phyloP scores from a whole-genome alignment of 2,797 vertebrate species.

The Eupleurogrammus muticus region DNA sequence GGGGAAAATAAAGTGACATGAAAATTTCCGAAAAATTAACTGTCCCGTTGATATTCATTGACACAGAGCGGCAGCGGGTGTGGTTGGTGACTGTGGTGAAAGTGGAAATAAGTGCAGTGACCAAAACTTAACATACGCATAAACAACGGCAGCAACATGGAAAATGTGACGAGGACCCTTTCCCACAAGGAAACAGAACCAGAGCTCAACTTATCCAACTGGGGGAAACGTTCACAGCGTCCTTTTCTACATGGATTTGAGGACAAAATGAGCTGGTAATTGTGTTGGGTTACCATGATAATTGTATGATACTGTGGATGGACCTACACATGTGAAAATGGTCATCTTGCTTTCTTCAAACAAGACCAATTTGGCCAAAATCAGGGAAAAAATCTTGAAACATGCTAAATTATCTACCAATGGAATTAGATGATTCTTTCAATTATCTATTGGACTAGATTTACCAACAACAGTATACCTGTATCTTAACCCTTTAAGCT shows the following conservation, averaged over 20 bases:
- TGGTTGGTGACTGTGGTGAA: constrained; percentile 5
- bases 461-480: too few relatives aligned
- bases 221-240: constrained; percentile 1
- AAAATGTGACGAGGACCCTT: constrained; percentile 21
- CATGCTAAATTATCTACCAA: too few relatives aligned
- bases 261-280: background rate
- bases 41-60: background rate
- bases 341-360: too few relatives aligned
- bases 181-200: constrained; percentile 11
- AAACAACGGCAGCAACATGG: constrained; percentile 15
- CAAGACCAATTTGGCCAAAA: too few relatives aligned
- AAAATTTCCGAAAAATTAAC: background rate
- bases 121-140: constrained; percentile 1
- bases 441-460: too few relatives aligned
- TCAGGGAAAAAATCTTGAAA: too few relatives aligned
- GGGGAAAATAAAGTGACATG: background rate
- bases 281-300: too few relatives aligned
- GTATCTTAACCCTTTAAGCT: too few relatives aligned
- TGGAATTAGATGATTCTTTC: too few relatives aligned
- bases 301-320: too few relatives aligned
- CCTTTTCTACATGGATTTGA: background rate
- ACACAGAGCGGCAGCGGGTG: background rate
- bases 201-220: background rate
- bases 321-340: too few relatives aligned
- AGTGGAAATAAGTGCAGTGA: constrained; percentile 18